Percentiles rank a stretch among this genome's conserved stretches.
Evolutionary conservation across 1,140 invertebrate genomes (phyloP).

Genomic region (Drosophila biarmipes): DNA sequence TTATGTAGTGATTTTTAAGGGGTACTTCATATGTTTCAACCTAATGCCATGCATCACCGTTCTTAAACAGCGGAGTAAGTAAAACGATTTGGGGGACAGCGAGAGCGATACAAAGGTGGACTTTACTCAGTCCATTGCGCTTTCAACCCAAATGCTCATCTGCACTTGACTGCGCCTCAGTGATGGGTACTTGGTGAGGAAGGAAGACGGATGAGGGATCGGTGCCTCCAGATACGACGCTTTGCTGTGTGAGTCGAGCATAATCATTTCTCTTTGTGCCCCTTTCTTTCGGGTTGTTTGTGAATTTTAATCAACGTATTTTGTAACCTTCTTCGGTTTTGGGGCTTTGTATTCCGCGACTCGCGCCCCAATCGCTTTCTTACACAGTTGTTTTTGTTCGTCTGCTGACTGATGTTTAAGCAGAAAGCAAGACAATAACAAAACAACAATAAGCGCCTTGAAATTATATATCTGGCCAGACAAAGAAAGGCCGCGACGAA

Average conservation of each 20-base stretch:
- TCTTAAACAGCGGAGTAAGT: no score
- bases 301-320: conserved; percentile 71
- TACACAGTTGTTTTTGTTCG: conserved; percentile 5
- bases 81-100: neutral
- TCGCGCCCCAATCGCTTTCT: conserved; percentile 60
- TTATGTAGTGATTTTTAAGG: no score
- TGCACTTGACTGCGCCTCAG: conserved; percentile 63
- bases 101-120: conserved; percentile 19
- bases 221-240: conserved; percentile 8
- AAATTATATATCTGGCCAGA: conserved; percentile 32
- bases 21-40: no score
- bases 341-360: conserved; percentile 37
- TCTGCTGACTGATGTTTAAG: conserved; percentile 35
- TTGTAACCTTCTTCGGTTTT: conserved; percentile 61
- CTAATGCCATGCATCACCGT: neutral
- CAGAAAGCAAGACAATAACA: conserved; percentile 28
- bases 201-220: neutral
- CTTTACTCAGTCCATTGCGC: conserved; percentile 45
- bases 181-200: neutral
- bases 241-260: conserved; percentile 34
- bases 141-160: conserved; percentile 76
- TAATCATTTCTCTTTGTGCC: conserved; percentile 55
- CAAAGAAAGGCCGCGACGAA: conserved; percentile 19
- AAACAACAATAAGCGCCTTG: conserved; percentile 37
- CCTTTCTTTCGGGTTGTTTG: conserved; percentile 39